Conservation (phyloP, 2,888 invertebrate genomes). For the Agrochola litura region DNA sequence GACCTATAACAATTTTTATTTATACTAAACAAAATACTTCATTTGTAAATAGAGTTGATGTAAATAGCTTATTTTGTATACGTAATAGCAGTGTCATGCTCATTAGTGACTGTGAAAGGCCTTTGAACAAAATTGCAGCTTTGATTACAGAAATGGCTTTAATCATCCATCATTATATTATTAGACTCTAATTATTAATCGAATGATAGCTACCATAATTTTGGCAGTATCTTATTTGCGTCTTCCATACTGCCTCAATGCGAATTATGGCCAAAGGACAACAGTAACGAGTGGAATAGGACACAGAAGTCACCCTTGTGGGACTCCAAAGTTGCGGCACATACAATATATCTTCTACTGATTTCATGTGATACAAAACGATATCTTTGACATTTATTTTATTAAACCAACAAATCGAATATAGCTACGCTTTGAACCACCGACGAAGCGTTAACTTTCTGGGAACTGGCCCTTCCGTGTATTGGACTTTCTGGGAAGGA, state of each 20-base stretch:
- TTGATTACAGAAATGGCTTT: background rate
- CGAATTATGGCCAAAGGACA: background rate
- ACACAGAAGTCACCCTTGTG: constrained; percentile 2
- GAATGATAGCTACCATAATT: background rate
- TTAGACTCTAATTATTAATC: background rate
- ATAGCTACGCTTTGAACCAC: constrained; percentile 2
- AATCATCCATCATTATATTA: background rate
- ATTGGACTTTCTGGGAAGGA: constrained; percentile 5
- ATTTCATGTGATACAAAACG: constrained; percentile 1
- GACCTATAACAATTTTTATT: constrained; percentile 5
- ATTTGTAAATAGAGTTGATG: constrained; percentile 10
- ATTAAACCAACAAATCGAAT: background rate
- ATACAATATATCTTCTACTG: background rate
- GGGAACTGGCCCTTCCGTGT: constrained; percentile 5
- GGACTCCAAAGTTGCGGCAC: background rate
- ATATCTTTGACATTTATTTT: background rate
- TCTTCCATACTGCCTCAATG: background rate
- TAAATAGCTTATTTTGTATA: background rate
- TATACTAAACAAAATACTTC: constrained; percentile 3
- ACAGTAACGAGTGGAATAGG: background rate
- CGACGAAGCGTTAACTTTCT: constrained; percentile 9
- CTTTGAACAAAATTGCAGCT: background rate
- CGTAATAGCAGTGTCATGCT: background rate
- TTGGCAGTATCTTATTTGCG: background rate
- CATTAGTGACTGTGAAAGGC: background rate